phyloP scores from a whole-genome alignment of 2,888 invertebrate genomes.

The Marronus borbonicus region DNA sequence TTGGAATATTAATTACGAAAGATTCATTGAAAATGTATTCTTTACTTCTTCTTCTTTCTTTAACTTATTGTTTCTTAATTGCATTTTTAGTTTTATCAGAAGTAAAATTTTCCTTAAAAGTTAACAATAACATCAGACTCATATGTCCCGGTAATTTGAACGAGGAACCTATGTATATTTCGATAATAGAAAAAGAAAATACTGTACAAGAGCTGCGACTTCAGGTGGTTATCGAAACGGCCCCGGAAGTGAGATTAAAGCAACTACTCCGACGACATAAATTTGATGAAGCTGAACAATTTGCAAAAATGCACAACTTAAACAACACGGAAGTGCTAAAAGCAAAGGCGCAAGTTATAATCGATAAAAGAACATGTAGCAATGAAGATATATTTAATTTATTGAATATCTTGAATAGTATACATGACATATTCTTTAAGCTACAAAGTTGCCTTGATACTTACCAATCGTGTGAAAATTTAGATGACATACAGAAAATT shows the following conservation, averaged over 20 bases:
- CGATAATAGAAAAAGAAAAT: constrained; percentile 56
- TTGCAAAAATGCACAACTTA: constrained; percentile 69
- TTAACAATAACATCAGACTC: constrained; percentile 58
- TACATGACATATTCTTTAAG: constrained; percentile 69
- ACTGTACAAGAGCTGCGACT: constrained; percentile 61
- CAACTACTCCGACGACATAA: constrained; percentile 69
- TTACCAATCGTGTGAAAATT: constrained; percentile 52
- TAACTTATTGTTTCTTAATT: not conserved
- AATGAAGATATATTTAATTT: constrained; percentile 66
- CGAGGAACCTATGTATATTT: constrained; percentile 63
- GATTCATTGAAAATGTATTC: too few relatives aligned
- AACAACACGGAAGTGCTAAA: constrained; percentile 67
- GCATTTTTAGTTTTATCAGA: constrained; percentile 55
- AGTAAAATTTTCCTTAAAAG: constrained; percentile 61
- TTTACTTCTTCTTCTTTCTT: too few relatives aligned
- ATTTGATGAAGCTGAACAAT: constrained; percentile 71
- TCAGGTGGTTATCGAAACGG: constrained; percentile 68
- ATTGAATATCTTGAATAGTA: constrained; percentile 67
- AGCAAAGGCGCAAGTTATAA: constrained; percentile 69
- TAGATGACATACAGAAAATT: constrained; percentile 59
- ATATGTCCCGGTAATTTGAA: constrained; percentile 58
- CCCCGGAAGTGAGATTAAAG: constrained; percentile 69
- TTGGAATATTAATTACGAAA: too few relatives aligned
- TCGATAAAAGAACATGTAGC: constrained; percentile 60
- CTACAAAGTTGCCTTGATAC: constrained; percentile 67